Conservation (phyloP, 2,888 invertebrate species). For the Meta bourneti region DNA sequence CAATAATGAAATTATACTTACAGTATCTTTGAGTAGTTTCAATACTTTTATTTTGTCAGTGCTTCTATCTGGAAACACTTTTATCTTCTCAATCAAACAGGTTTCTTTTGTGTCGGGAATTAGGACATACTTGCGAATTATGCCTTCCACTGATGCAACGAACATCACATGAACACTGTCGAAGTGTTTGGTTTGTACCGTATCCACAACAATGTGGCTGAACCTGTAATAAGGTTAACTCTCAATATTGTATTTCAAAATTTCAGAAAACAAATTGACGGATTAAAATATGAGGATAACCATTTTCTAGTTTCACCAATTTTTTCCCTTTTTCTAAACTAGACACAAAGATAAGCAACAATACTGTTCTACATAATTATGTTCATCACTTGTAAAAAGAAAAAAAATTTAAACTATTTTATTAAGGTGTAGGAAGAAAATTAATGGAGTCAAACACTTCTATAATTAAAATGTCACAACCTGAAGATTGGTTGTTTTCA, state of each 20-base stretch:
- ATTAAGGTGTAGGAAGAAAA: background rate
- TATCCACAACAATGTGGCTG: constrained; percentile 87
- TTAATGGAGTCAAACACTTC: too few species aligned
- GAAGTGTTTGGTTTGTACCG: constrained; percentile 87
- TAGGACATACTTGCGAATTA: constrained; percentile 90
- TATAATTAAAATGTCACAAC: too few species aligned
- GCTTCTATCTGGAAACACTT: constrained; percentile 85
- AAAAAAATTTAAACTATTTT: background rate
- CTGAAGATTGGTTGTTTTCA: too few species aligned
- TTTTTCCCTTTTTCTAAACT: too few species aligned
- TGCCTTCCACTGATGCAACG: constrained; percentile 88
- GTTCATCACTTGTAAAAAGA: background rate
- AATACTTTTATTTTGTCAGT: constrained; percentile 86
- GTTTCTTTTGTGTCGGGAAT: constrained; percentile 85
- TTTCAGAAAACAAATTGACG: background rate
- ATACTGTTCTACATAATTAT: background rate
- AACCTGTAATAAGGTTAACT: constrained; percentile 79
- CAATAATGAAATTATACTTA: constrained; percentile 10
- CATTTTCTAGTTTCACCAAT: background rate
- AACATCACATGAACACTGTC: constrained; percentile 88
- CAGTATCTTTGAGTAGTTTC: constrained; percentile 83
- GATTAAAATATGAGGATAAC: background rate
- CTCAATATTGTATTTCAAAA: background rate
- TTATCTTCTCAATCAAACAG: constrained; percentile 93
- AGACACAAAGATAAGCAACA: too few species aligned